Evolutionary conservation across 2,797 vertebrate genomes (phyloP).

Genomic region (Danio albolineatus): DNA sequence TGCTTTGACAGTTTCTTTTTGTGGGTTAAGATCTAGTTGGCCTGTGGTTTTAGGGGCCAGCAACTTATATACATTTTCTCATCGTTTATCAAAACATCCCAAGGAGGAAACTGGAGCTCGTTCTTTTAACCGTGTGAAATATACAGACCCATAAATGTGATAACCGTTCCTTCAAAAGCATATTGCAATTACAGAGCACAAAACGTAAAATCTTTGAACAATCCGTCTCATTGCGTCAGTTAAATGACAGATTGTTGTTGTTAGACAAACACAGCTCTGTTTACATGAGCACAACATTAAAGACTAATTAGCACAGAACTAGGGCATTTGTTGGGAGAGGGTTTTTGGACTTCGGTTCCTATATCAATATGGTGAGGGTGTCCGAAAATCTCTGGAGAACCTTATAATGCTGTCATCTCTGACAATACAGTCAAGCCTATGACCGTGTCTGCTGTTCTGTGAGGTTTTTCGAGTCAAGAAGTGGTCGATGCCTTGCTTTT

Average conservation of each 20-base stretch:
- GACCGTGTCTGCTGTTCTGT: neutral
- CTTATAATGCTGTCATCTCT: neutral
- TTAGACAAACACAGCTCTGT: slow-evolving; percentile 20
- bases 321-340: neutral
- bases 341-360: slow-evolving; percentile 22
- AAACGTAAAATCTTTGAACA: neutral
- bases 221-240: neutral
- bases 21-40: too few relatives aligned
- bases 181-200: neutral
- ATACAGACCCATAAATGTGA: neutral
- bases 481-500: slow-evolving; percentile 29
- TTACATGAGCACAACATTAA: slow-evolving; percentile 23
- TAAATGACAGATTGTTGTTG: neutral
- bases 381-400: slow-evolving; percentile 35
- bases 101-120: neutral
- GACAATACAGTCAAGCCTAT: neutral
- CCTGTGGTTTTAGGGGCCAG: slow-evolving; percentile 23
- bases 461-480: slow-evolving; percentile 1
- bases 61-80: neutral
- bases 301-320: neutral
- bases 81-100: slow-evolving; percentile 17
- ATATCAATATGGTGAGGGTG: neutral
- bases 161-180: slow-evolving; percentile 16
- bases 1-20: neutral
- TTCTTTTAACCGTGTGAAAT: neutral